A percentile compares a stretch with the other conserved stretches of the same genome.
These are phyloP conservation scores for Megaustenia siamemsis DNA, from an alignment of 2,888 invertebrate species.

Conservation along the genomic window DNA sequence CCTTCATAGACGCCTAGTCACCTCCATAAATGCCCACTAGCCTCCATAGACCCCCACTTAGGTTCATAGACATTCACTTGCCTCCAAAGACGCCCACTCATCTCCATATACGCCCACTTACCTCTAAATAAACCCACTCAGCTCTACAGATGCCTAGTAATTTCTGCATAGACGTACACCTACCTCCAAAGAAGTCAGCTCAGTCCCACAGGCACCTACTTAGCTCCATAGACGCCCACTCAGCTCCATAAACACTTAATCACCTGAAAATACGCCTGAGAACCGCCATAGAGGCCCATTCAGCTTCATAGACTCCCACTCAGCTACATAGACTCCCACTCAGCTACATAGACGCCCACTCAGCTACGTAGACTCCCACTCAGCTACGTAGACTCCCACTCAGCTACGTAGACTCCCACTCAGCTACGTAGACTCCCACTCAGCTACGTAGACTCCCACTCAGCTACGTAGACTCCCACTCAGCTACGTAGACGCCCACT, in stretches of 20 bases:
- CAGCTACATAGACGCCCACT: neutral
- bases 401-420: neutral
- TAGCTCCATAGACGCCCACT: neutral
- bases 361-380: neutral
- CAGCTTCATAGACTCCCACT: neutral
- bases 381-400: neutral
- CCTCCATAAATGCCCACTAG: neutral
- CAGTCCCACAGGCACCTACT: neutral
- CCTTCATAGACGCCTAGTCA: neutral
- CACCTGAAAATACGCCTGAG: neutral
- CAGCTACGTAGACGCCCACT: neutral
- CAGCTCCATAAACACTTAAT: neutral
- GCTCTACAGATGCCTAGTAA: neutral
- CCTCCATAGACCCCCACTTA: neutral
- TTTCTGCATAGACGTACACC: neutral
- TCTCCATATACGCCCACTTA: neutral
- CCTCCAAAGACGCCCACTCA: neutral
- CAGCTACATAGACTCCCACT: neutral
- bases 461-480: neutral
- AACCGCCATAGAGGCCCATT: neutral
- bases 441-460: neutral
- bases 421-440: neutral
- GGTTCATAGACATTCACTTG: neutral
- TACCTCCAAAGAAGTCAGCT: neutral
- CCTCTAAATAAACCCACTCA: neutral